These are phyloP conservation scores for Corythornis cristatus DNA, from an alignment of 2,113 vertebrate species.

Conservation along the genomic window DNA sequence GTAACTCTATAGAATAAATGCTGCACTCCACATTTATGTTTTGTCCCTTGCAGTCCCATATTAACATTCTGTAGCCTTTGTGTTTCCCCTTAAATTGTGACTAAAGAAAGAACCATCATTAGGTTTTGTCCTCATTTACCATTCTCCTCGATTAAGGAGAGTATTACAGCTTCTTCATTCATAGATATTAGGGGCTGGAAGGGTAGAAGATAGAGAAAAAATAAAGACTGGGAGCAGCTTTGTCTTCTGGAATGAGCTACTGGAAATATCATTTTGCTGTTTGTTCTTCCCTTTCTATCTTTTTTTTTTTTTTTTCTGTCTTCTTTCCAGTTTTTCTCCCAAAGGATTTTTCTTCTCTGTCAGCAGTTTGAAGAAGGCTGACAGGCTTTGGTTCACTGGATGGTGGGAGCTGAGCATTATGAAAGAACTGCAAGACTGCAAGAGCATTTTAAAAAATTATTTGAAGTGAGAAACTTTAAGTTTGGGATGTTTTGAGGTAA, in stretches of 20 bases:
- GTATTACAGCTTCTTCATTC: neutral
- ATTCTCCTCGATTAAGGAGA: neutral
- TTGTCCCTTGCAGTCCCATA: neutral
- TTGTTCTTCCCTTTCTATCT: neutral
- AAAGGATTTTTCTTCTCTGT: neutral
- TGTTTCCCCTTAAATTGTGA: neutral
- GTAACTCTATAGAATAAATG: neutral
- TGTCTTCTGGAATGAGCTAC: neutral
- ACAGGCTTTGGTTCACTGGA: neutral
- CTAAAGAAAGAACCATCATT: neutral
- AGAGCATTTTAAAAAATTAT: neutral
- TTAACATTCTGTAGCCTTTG: neutral
- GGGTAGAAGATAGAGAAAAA: neutral
- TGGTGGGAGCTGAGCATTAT: neutral
- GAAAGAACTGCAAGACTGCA: neutral
- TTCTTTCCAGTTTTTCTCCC: neutral
- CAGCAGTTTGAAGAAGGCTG: neutral
- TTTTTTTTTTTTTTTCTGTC: neutral
- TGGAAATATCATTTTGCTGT: neutral
- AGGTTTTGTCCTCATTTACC: neutral
- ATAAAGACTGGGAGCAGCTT: neutral
- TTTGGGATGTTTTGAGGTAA: slow-evolving; percentile 6
- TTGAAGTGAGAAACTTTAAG: neutral
- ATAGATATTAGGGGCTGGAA: too few relatives aligned
- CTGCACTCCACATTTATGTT: neutral